Base-by-base conservation (phyloP, 2,797 vertebrate genomes). In the Sebastes glaucus region DNA sequence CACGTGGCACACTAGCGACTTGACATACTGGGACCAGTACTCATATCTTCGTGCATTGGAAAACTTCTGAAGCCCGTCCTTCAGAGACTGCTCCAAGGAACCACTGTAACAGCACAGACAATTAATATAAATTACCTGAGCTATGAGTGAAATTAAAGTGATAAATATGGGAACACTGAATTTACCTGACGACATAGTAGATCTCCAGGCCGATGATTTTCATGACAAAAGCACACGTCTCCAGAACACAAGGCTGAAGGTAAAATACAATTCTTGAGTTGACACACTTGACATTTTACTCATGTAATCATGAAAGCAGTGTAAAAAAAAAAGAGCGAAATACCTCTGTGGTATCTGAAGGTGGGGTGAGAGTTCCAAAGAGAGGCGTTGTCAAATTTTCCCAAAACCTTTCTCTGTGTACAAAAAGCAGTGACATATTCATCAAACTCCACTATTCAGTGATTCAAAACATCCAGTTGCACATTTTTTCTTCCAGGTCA, bases 191-290 rank as follows among this genome's bases (percentile, higher is more conserved):
- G 46, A 97, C 98, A 42, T 99, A 99, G 94, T 98, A 98, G 93
- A 99, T 98, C 95, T 99, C 99, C 86, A 99, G 94, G 71, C 97
- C 97, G 46, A 99, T 97, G 35, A 99, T 99, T 93, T 99, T 99
- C 98, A 99, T 98, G 79, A 98, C 97, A 71, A 99, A 98, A 53
- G 98, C 98, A 88, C 99, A 99, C 2, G 98, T 98, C 90, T 99
- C 98, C 93, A 99, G 94, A 88, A 98, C 94, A 79, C 97, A 99
- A 38, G 97, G 96, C 99, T 99, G 90, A 5, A 76, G 80, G 92
- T 3, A 79, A 5, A 81, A 82, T 49, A 28, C 5, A 76, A 56
- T 14, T 23, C 4, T 57, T 49, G 1, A 82, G 61, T 14, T 52
- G 1, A 84, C 18, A 65, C 0, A n/a, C 5, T 5, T 60, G 1